phyloP scores from a whole-genome alignment of 2,888 invertebrate species.

The Blera fallax region DNA sequence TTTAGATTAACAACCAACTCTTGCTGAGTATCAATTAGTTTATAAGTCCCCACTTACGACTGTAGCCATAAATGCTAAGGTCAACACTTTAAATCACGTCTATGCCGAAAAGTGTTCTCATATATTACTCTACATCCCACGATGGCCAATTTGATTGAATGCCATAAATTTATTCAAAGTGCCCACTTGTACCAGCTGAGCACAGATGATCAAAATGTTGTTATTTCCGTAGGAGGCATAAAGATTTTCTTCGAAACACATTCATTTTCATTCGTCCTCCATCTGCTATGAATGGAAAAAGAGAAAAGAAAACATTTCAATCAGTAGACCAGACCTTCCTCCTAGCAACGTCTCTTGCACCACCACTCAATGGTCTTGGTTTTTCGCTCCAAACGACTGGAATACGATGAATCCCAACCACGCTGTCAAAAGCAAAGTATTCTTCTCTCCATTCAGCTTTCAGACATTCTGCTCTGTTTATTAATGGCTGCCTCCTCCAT shows the following conservation, averaged over 20 bases:
- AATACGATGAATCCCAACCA: background rate
- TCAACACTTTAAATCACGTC: background rate
- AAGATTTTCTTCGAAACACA: background rate
- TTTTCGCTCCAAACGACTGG: background rate
- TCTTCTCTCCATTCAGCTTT: background rate
- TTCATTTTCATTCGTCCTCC: background rate
- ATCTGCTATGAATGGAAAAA: background rate
- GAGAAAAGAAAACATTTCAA: background rate
- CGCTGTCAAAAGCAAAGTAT: background rate
- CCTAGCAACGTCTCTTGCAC: background rate
- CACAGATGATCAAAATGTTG: background rate
- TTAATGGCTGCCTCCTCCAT: conserved; percentile 42
- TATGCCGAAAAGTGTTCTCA: background rate
- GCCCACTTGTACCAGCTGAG: background rate
- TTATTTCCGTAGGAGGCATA: background rate
- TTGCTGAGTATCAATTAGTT: too few species aligned
- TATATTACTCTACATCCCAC: background rate
- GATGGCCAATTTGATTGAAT: background rate
- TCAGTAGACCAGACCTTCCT: background rate
- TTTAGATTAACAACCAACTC: too few species aligned
- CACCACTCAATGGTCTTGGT: background rate
- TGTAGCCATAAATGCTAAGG: too few species aligned
- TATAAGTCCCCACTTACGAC: too few species aligned
- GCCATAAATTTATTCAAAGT: background rate
- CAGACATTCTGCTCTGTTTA: conserved; percentile 47